Evolutionary conservation across 2,797 vertebrate genomes (phyloP).

Genomic region (Loris lydekkerianus): DNA sequence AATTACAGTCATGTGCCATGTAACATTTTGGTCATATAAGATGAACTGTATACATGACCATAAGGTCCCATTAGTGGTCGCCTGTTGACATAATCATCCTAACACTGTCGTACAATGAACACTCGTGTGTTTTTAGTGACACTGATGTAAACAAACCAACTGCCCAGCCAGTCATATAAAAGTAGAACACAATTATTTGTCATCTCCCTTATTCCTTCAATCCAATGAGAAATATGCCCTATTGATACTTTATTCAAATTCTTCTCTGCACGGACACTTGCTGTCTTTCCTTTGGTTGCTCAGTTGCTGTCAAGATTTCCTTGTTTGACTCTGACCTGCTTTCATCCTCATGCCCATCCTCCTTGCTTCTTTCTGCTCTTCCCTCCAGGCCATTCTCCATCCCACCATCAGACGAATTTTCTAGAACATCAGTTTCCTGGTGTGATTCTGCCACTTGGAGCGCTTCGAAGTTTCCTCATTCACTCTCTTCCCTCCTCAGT

Average conservation of each 20-base stretch:
- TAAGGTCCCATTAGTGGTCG: background rate
- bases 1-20: background rate
- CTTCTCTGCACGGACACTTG: background rate
- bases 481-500: background rate
- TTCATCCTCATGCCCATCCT: background rate
- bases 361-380: background rate
- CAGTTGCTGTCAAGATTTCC: background rate
- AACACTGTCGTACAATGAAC: background rate
- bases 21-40: background rate
- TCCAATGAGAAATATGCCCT: background rate
- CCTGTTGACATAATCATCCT: background rate
- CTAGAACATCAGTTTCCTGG: background rate
- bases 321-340: background rate
- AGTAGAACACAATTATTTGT: background rate
- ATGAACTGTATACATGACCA: background rate
- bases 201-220: background rate
- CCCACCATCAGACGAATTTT: background rate
- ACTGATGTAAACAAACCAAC: background rate
- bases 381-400: background rate
- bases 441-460: background rate
- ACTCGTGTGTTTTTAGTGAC: background rate
- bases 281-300: background rate
- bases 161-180: background rate
- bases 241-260: slow-evolving; percentile 34
- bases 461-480: background rate